Conservation (phyloP, 2,113 vertebrate species). For the Meriones unguiculatus region DNA sequence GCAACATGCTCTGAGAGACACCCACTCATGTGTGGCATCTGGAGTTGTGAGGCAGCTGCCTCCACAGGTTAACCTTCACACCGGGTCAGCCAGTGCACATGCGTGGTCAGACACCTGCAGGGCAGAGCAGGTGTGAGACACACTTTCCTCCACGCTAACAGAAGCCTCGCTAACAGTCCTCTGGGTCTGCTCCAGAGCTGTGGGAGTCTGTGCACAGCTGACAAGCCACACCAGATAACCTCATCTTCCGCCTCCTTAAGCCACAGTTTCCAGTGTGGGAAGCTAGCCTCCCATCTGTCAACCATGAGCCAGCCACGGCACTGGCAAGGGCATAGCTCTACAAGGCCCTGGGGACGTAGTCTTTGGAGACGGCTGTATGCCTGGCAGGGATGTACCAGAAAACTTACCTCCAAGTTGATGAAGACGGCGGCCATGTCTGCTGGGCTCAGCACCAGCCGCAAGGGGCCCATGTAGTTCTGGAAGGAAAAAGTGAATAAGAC, state of each 20-base stretch:
- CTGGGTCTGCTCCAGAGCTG: background rate
- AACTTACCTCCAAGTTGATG: conserved; percentile 95
- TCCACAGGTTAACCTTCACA: background rate
- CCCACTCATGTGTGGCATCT: rapidly evolving
- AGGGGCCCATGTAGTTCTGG: conserved; percentile 96
- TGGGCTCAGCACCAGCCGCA: conserved; percentile 93
- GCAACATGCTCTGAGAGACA: rapidly evolving
- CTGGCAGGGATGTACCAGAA: rapidly evolving
- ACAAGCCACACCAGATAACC: too few species aligned
- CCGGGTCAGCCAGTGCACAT: background rate
- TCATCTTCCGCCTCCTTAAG: rapidly evolving
- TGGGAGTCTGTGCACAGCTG: rapidly evolving
- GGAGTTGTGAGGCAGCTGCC: background rate
- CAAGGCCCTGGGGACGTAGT: rapidly evolving
- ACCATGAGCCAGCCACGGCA: rapidly evolving
- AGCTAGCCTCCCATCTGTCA: background rate
- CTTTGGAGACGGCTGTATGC: background rate
- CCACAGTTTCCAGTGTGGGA: rapidly evolving
- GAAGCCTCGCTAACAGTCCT: background rate
- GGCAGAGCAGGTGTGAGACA: rapidly evolving
- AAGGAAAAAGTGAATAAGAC: conserved; percentile 47
- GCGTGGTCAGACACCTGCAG: rapidly evolving
- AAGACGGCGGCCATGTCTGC: conserved; percentile 96
- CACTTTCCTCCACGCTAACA: rapidly evolving
- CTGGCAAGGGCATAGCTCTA: background rate